Evolutionary conservation across 2,113 vertebrate species (phyloP).

Genomic region (Prochilodus magdalenae): DNA sequence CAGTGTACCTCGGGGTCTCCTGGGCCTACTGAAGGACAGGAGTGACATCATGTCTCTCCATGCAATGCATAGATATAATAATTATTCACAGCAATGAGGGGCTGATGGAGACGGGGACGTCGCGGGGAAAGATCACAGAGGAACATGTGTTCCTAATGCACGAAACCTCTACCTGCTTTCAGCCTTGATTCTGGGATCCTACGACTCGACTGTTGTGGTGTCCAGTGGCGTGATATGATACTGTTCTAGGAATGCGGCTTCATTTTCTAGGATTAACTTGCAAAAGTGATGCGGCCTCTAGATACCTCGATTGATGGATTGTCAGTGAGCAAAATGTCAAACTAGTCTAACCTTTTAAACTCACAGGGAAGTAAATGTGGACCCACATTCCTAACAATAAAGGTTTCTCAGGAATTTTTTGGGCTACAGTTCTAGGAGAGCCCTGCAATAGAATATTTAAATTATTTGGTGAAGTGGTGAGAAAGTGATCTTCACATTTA

Average conservation of each 20-base stretch:
- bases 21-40: not conserved
- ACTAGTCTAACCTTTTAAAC: no score
- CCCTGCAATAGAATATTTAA: no score
- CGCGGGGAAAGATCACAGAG: constrained; percentile 16
- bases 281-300: not conserved
- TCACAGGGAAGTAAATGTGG: no score
- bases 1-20: not conserved
- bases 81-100: constrained; percentile 26
- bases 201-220: not conserved
- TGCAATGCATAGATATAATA: constrained; percentile 33
- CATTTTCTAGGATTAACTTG: constrained; percentile 8
- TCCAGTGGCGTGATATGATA: not conserved
- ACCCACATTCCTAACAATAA: no score
- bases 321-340: not conserved
- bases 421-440: no score
- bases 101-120: constrained; percentile 4
- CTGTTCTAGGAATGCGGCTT: not conserved
- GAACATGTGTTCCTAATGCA: constrained; percentile 20
- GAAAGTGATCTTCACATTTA: no score
- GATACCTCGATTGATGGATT: not conserved
- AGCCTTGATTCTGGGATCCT: not conserved
- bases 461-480: no score
- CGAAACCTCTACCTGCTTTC: constrained; percentile 2
- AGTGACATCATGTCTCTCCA: constrained; percentile 17
- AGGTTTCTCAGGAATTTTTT: no score